Evolutionary conservation across 2,113 vertebrate genomes (phyloP).

Genomic region (Corapipo altera): DNA sequence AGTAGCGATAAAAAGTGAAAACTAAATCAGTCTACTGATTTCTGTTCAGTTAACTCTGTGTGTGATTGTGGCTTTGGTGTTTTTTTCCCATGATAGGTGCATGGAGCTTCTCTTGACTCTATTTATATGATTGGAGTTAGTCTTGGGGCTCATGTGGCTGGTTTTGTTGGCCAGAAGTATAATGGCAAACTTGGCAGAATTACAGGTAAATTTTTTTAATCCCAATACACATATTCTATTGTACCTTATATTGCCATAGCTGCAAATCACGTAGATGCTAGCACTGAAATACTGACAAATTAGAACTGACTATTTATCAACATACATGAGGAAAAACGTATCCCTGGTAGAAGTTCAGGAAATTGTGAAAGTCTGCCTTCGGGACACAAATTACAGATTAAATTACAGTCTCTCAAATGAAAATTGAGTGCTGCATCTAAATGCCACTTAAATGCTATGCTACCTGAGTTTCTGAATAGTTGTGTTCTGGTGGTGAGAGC

Average conservation of each 20-base stretch:
- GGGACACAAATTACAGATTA: neutral
- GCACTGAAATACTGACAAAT: neutral
- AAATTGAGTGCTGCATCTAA: neutral
- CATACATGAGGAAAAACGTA: neutral
- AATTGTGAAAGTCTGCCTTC: neutral
- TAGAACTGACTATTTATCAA: neutral
- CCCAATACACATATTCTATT: neutral
- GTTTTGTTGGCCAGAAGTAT: constrained; percentile 89
- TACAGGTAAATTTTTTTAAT: constrained; percentile 82
- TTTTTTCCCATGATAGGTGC: constrained; percentile 67
- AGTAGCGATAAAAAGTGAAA: neutral
- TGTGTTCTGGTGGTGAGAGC: neutral
- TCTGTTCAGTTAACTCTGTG: neutral
- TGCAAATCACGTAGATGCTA: neutral
- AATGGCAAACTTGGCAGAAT: constrained; percentile 89
- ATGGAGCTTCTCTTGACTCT: constrained; percentile 81
- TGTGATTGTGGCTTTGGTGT: neutral
- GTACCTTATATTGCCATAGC: neutral
- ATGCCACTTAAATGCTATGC: neutral
- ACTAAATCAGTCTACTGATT: neutral
- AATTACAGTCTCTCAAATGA: neutral
- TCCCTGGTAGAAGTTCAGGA: neutral
- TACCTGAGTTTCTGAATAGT: neutral
- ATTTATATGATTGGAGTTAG: constrained; percentile 91
- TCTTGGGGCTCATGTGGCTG: constrained; percentile 94